Evolutionary conservation across 2,888 invertebrate species (phyloP).

Genomic region (Pyrgus malvae): DNA sequence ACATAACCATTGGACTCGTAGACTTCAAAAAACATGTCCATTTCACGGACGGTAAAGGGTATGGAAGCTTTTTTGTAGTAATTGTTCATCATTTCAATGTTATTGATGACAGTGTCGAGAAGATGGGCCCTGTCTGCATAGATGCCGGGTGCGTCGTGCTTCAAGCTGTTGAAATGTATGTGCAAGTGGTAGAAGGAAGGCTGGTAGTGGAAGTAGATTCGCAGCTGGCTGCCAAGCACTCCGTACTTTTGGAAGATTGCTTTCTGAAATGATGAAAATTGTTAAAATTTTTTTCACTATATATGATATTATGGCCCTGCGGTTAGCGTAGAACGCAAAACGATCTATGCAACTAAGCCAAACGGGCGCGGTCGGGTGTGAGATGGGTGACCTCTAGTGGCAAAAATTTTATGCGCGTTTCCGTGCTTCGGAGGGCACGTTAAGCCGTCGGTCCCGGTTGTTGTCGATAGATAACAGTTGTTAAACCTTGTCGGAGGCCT

Average conservation of each 20-base stretch:
- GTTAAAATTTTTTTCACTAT: neutral
- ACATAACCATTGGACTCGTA: constrained; percentile 82
- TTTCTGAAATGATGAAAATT: constrained; percentile 74
- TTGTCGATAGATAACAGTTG: no score
- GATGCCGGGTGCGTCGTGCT: constrained; percentile 91
- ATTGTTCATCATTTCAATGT: constrained; percentile 90
- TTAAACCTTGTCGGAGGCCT: no score
- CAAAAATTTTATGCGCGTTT: no score
- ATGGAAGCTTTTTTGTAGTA: constrained; percentile 93
- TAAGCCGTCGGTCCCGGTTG: no score
- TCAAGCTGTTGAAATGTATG: constrained; percentile 93
- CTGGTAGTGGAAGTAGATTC: constrained; percentile 96
- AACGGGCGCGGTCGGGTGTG: no score
- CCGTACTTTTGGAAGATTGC: constrained; percentile 90
- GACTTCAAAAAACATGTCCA: constrained; percentile 86
- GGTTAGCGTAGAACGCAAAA: no score
- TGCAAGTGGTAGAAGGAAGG: constrained; percentile 99
- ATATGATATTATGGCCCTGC: no score
- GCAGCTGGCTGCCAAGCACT: constrained; percentile 85
- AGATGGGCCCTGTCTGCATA: constrained; percentile 93
- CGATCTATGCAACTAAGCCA: no score
- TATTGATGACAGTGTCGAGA: constrained; percentile 93
- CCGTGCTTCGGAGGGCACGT: no score
- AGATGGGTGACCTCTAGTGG: no score
- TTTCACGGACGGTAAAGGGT: constrained; percentile 90